Percentiles rank a stretch among this genome's conserved stretches.
Conservation (phyloP, 2,113 vertebrate genomes). For the Vidua chalybeata region DNA sequence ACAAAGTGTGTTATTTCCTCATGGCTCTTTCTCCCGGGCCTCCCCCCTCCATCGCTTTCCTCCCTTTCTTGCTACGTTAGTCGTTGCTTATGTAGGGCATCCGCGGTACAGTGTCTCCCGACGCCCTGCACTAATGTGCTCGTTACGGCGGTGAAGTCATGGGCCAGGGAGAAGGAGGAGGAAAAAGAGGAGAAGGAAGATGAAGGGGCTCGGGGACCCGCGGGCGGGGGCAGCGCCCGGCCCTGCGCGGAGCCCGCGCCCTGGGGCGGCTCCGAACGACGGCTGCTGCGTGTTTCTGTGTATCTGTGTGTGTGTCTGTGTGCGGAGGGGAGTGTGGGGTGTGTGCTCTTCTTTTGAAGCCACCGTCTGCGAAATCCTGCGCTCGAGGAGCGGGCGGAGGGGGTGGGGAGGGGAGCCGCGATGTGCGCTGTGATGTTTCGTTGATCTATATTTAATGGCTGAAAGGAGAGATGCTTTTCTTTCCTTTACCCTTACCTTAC, state of each 20-base stretch:
- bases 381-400: conserved; percentile 31
- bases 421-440: conserved; percentile 35
- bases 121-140: conserved; percentile 29
- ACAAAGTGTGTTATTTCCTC: conserved; percentile 19
- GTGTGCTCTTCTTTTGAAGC: conserved; percentile 28
- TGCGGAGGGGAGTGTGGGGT: neutral
- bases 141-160: conserved; percentile 65
- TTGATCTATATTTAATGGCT: conserved; percentile 75
- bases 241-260: neutral
- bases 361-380: conserved; percentile 36
- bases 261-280: neutral
- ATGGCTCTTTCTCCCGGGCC: neutral
- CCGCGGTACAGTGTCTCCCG: conserved; percentile 43
- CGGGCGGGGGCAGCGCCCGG: conserved; percentile 18
- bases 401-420: conserved; percentile 21
- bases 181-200: neutral
- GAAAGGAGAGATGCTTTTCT: conserved; percentile 66
- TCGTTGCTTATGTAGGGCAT: conserved; percentile 73
- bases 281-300: neutral
- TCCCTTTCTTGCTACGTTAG: conserved; percentile 16
- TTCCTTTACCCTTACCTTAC: conserved; percentile 41
- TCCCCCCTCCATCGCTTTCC: neutral
- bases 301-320: neutral
- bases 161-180: neutral
- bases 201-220: neutral